Base-by-base conservation (phyloP, 2,888 invertebrate genomes). In the Strigamia crassipes region DNA sequence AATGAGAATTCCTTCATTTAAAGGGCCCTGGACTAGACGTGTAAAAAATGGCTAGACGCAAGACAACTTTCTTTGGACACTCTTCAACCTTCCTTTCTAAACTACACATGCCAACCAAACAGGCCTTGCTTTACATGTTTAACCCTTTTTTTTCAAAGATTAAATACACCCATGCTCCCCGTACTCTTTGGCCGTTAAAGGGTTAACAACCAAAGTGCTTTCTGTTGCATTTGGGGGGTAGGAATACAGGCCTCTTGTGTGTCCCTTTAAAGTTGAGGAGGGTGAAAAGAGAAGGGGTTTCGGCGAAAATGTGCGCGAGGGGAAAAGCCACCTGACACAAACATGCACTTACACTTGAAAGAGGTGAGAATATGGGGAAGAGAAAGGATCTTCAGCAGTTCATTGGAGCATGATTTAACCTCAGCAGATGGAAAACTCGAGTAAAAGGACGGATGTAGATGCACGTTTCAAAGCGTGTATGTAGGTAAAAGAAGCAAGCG, bases 11-110 rank as follows among this genome's bases (percentile, higher is more conserved):
- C 56, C 56, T 56, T 56, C 56, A 56, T 56, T 56, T 56, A 56
- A 56, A 18, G 56, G 8, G 18, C 56, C 56, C 56, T 56, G 56
- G 56, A 56, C 56, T 21, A 56, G 56, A 56, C 56, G 56, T 56
- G 56, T 15, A 56, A 56, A 56, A 56, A 56, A 56, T 21, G 56
- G 18, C 56, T 56, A 56, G 56, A 56, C 56, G 56, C 56, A 21
- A 56, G 56, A 56, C 56, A 56, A 56, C 56, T 56, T 56, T 56
- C 56, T 56, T 56, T 56, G 56, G 56, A 56, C 56, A 56, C 56
- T 56, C 56, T 51, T 56, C 56, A 56, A 10, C n/a, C 56, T 56
- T 56, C 21, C 56, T 18, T 56, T 56, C 18, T 18, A 18, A 56
- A 56, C 56, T 38, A 38, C 38, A 38, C 56, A 56, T 56, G n/a